Percentiles rank a stretch among this genome's conserved stretches.
phyloP scores from a whole-genome alignment of 2,888 invertebrate genomes.

The Drosophila meridionalis region DNA sequence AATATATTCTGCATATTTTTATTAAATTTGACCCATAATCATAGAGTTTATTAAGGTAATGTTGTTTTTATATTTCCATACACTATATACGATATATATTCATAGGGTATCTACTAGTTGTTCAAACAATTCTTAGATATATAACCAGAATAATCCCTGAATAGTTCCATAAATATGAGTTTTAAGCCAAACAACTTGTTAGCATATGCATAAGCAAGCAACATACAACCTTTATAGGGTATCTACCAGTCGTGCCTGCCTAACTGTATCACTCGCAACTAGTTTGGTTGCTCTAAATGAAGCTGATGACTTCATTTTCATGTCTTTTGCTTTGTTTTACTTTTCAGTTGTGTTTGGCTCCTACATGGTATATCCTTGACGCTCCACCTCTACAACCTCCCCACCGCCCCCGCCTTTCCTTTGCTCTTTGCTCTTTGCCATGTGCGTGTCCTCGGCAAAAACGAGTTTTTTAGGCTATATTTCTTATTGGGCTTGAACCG shows the following conservation, averaged over 20 bases:
- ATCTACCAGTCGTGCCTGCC: background rate
- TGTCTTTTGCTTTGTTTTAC: conserved; percentile 24
- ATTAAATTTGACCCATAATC: background rate
- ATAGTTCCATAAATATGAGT: no score
- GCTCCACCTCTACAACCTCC: background rate
- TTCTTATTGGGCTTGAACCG: conserved; percentile 12
- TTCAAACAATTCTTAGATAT: background rate
- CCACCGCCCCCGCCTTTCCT: background rate
- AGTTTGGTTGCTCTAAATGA: conserved; percentile 15
- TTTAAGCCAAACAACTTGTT: background rate
- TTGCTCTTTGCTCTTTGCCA: background rate
- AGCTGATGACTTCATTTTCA: conserved; percentile 68
- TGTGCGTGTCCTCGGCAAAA: conserved; percentile 37
- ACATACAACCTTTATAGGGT: conserved; percentile 1
- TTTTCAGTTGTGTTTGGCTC: conserved; percentile 30
- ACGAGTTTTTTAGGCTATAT: conserved; percentile 36
- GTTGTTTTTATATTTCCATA: background rate
- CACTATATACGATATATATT: background rate
- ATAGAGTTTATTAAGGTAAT: background rate
- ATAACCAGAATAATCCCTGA: no score
- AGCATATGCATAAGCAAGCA: background rate
- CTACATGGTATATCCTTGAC: conserved; percentile 51
- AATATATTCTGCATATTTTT: no score
- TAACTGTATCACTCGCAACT: background rate
- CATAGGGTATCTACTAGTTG: background rate